Base-by-base conservation (phyloP, 2,113 vertebrate genomes). In the Pitta sordida region DNA sequence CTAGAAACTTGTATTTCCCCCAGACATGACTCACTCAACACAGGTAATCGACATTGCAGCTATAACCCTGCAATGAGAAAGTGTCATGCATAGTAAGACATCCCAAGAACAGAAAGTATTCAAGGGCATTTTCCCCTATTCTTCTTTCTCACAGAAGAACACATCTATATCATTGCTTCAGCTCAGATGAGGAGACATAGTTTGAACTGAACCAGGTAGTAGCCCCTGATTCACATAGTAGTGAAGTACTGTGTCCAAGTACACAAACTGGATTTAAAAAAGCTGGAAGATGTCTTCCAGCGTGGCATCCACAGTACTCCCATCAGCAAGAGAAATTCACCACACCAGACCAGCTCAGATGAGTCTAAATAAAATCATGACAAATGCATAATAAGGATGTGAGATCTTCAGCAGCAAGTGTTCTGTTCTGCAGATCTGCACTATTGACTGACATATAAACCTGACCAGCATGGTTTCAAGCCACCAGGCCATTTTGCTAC, bases 201-300 rank as follows among this genome's bases (percentile, higher is more conserved):
- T 77, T 74, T 5, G 2, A 37, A 58, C 6, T 27, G 5, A 62
- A 44, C 26, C 15, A 30, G 30, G 4, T 4, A 2, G 2, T 32
- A 34, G 55, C 18, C 19, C 22, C 51, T 77, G 34, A 32, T 68
- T 68, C n/a, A 15, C 0, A 0, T 3, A 48, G 7, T 8, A 39
- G 44, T n/a, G n/a, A n/a, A n/a, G n/a, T n/a, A n/a, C n/a, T n/a
- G n/a, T 5, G 9, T 37, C 64, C 46, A 46, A 23, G 52, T 21
- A 46, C 9, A 11, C 29, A 70, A 59, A 67, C 3, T 23, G 41
- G 26, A 55, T 43, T 39, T 24, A 70, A 49, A 9, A 75, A 29
- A 68, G n/a, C 41, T 14, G 18, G 43, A 67, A 59, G 39, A 39
- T 30, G 29, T 11, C 11, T 13, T 75, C 46, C 48, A 86, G 44